Evolutionary conservation across 2,797 vertebrate species (phyloP).

Genomic region (Lepidocolaptes lacrymiger): DNA sequence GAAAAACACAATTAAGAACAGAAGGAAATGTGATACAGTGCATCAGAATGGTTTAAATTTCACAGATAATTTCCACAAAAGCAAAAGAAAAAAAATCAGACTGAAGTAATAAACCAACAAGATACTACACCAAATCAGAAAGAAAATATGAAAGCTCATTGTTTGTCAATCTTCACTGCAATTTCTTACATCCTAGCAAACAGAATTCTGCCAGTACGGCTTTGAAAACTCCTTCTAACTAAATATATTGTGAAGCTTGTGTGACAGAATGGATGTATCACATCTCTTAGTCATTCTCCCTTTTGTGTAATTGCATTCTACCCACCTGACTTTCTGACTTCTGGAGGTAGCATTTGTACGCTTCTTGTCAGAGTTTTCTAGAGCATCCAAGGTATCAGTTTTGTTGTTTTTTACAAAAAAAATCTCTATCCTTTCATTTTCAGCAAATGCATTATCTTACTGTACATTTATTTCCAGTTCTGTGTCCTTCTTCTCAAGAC

Average conservation of each 20-base stretch:
- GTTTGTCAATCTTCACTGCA: not conserved
- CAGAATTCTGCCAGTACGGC: not conserved
- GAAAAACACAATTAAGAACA: constrained; percentile 33
- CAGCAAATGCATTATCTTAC: not conserved
- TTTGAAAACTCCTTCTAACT: not conserved
- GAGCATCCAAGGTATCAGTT: not conserved
- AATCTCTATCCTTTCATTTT: not conserved
- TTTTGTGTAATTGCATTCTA: not conserved
- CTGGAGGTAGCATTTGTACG: not conserved
- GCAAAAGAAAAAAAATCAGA: not conserved
- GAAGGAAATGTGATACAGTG: not conserved
- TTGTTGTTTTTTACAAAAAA: not conserved
- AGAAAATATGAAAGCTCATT: not conserved
- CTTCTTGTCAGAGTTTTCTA: not conserved
- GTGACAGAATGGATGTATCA: not conserved
- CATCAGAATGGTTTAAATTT: constrained; percentile 24
- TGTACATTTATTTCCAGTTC: not conserved
- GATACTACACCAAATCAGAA: not conserved
- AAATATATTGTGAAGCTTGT: not conserved
- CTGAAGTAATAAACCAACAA: not conserved
- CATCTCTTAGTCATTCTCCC: not conserved
- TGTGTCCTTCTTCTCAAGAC: not conserved
- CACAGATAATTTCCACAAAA: not conserved
- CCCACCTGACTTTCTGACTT: not conserved
- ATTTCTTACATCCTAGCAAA: not conserved